Conservation (phyloP, 2,113 vertebrate genomes). For the Cricetomys ansorgei region DNA sequence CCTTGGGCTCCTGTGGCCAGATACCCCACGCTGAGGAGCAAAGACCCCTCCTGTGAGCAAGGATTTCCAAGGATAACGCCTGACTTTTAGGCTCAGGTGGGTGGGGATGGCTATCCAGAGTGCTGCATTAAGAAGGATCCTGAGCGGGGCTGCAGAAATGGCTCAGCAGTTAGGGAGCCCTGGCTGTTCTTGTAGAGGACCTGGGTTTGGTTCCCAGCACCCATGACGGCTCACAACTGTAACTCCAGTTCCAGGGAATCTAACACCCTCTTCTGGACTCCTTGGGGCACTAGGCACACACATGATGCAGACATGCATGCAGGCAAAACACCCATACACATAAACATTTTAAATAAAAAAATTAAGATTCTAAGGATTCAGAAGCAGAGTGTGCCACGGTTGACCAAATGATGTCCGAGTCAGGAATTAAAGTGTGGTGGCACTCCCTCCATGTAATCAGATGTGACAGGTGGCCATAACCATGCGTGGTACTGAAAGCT, state of each 20-base stretch:
- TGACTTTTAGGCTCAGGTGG: neutral
- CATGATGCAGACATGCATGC: neutral
- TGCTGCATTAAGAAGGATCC: neutral
- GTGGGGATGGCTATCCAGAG: rapidly evolving
- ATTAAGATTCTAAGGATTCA: neutral
- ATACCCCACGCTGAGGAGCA: neutral
- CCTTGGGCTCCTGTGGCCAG: neutral
- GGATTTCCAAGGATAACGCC: too few relatives aligned
- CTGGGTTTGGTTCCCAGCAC: neutral
- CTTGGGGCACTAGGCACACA: neutral
- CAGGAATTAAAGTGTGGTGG: rapidly evolving
- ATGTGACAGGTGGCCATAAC: rapidly evolving
- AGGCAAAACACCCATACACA: neutral
- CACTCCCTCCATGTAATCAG: neutral
- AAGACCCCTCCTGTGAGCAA: neutral
- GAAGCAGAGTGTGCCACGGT: neutral
- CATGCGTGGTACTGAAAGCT: rapidly evolving
- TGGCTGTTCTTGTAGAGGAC: neutral
- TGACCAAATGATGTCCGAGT: rapidly evolving
- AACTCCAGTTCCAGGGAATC: neutral
- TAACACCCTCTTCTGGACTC: neutral
- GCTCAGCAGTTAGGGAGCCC: neutral
- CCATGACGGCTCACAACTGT: neutral
- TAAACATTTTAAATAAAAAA: neutral
- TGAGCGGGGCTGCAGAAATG: neutral